Evolutionary conservation across 2,888 invertebrate species (phyloP).

Genomic region (Dugesia japonica): DNA sequence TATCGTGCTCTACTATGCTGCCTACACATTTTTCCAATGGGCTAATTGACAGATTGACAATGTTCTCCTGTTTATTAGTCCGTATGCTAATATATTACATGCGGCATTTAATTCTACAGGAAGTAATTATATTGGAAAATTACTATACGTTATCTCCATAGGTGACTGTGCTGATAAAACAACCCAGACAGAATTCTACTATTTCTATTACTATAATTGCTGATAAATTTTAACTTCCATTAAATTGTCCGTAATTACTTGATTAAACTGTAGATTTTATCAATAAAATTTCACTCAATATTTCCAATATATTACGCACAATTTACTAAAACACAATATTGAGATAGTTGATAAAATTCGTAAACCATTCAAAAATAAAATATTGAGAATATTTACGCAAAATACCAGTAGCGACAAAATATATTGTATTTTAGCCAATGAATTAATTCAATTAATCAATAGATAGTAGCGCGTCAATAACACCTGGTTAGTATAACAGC

Average conservation of each 20-base stretch:
- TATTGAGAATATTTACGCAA: no score
- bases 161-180: slow-evolving; percentile 14
- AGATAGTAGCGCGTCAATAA: slow-evolving; percentile 20
- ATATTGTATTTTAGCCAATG: slow-evolving; percentile 1
- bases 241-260: slow-evolving; percentile 20
- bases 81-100: slow-evolving; percentile 10
- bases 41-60: background rate
- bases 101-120: slow-evolving; percentile 10
- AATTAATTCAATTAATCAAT: slow-evolving; percentile 20
- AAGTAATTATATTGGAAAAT: slow-evolving; percentile 16
- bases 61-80: background rate
- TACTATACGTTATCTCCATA: slow-evolving; percentile 20
- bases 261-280: slow-evolving; percentile 9
- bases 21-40: background rate
- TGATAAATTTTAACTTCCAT: slow-evolving; percentile 6
- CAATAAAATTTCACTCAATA: slow-evolving; percentile 6
- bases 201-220: slow-evolving; percentile 16
- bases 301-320: no score
- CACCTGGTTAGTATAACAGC: background rate
- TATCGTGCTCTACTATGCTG: background rate
- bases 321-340: no score
- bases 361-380: no score
- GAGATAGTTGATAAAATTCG: no score
- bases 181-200: slow-evolving; percentile 14
- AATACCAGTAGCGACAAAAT: no score